Base-by-base conservation (phyloP, 92 coral and sea anemone genomes). In the Diadumene lineata region DNA sequence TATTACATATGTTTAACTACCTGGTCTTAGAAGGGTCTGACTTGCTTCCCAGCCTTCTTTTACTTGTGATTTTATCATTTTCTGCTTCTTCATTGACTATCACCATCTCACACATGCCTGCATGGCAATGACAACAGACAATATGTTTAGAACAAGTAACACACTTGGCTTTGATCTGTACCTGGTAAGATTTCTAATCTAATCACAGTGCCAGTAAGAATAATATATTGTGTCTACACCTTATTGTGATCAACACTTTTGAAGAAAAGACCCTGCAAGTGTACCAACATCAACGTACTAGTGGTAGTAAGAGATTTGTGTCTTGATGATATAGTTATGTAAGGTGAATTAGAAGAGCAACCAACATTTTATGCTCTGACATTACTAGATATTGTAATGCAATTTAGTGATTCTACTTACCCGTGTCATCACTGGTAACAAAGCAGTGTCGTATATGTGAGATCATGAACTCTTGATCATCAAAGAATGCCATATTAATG, bases 71-170 rank as follows among this genome's bases (percentile, higher is more conserved):
- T 55, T 94, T 94, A 56, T 94, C 92, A 81, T 94, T 94, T 86
- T 94, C 98, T 28, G 75, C 79, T 74, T 94, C 98, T 60, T 94
- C 98, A 84, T 94, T 94, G 32, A 94, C 88, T 62, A 94, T 94
- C 63, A 94, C 98, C 86, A 91, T 93, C 69, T 94, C 98, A 79
- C 97, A 92, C 97, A 94, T 89, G 3, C 98, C 98, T 92, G 30
- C 34, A 64, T 22, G 64, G 26, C 29, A 22, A 25, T 4, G 30
- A 58, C 2, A 58, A 48, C 17, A 26, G 53, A 44, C 31, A 31
- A 16, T 26, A 23, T 24, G 2, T 22, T 60, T 60, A 60, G 7
- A 38, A 38, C n/a, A n/a, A n/a, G n/a, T n/a, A n/a, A n/a, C n/a
- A n/a, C n/a, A n/a, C n/a, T n/a, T n/a, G n/a, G n/a, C n/a, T n/a